Conservation (phyloP, 2,888 invertebrate species). For the Eupithecia subfuscata region DNA sequence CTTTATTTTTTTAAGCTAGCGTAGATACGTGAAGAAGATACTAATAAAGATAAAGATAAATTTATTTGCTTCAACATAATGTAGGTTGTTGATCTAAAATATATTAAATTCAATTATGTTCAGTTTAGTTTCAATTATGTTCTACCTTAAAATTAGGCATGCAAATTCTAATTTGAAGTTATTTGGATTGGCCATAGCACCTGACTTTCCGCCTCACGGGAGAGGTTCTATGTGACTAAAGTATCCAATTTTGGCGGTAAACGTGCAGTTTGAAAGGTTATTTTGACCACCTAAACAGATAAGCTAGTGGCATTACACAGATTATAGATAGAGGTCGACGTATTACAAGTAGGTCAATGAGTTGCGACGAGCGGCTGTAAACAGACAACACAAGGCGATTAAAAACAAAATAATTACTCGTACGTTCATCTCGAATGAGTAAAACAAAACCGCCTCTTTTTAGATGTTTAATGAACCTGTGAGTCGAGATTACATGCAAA, state of each 20-base stretch:
- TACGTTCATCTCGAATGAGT: not conserved
- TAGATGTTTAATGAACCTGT: not conserved
- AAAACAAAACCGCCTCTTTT: not conserved
- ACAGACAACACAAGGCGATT: constrained; percentile 4
- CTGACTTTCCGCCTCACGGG: not conserved
- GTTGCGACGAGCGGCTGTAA: constrained; percentile 18
- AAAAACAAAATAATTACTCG: constrained; percentile 9
- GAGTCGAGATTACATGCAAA: not conserved
- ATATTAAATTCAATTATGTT: too few relatives aligned
- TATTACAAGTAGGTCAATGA: constrained; percentile 38
- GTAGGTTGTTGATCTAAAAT: too few relatives aligned
- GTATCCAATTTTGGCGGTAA: not conserved
- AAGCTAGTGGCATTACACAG: not conserved
- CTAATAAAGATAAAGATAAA: too few relatives aligned
- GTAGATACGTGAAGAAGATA: not conserved
- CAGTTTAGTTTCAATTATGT: too few relatives aligned
- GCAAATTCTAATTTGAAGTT: too few relatives aligned
- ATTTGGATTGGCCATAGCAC: not conserved
- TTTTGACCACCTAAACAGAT: constrained; percentile 5
- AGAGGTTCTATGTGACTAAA: not conserved
- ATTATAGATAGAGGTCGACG: constrained; percentile 34
- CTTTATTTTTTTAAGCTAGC: not conserved
- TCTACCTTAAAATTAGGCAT: too few relatives aligned
- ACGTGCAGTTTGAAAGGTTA: not conserved
- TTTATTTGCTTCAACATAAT: too few relatives aligned